These are phyloP conservation scores for Palloptera scutellata DNA, from an alignment of 2,888 invertebrate species.

Conservation along the genomic window DNA sequence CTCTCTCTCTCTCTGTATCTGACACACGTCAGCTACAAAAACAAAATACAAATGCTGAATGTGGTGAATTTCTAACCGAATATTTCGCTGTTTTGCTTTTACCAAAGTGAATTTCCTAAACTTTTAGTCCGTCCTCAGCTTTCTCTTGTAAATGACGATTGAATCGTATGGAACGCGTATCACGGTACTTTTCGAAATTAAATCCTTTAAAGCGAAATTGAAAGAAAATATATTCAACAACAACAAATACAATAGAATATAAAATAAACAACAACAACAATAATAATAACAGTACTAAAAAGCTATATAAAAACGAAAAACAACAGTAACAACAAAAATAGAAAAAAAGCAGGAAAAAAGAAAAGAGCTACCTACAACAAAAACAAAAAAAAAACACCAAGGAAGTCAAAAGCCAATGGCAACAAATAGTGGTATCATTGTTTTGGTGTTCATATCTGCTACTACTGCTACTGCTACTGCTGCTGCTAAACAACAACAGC, in stretches of 20 bases:
- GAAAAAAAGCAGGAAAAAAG: slow-evolving; percentile 28
- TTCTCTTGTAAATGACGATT: slow-evolving; percentile 52
- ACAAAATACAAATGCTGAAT: background rate
- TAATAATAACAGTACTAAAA: slow-evolving; percentile 17
- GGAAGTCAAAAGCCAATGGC: slow-evolving; percentile 29
- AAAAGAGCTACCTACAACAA: slow-evolving; percentile 25
- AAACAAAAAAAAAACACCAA: slow-evolving; percentile 24
- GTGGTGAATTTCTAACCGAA: slow-evolving; percentile 21
- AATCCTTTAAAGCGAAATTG: background rate
- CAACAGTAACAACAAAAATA: slow-evolving; percentile 24
- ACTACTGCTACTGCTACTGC: background rate
- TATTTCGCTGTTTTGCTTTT: slow-evolving; percentile 5
- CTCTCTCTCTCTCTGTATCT: background rate
- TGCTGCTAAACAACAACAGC: slow-evolving; percentile 4
- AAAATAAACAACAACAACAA: slow-evolving; percentile 14
- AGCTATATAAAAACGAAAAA: slow-evolving; percentile 22
- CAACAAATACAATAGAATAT: background rate
- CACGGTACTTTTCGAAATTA: slow-evolving; percentile 3
- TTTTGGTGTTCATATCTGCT: background rate
- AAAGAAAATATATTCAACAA: slow-evolving; percentile 9
- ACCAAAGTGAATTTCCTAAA: slow-evolving; percentile 11
- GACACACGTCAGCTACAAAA: background rate
- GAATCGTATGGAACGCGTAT: slow-evolving; percentile 2
- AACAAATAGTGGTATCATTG: background rate
- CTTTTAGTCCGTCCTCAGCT: slow-evolving; percentile 60